Base-by-base conservation (phyloP, 2,797 vertebrate genomes). In the Cirrhinus mrigala region DNA sequence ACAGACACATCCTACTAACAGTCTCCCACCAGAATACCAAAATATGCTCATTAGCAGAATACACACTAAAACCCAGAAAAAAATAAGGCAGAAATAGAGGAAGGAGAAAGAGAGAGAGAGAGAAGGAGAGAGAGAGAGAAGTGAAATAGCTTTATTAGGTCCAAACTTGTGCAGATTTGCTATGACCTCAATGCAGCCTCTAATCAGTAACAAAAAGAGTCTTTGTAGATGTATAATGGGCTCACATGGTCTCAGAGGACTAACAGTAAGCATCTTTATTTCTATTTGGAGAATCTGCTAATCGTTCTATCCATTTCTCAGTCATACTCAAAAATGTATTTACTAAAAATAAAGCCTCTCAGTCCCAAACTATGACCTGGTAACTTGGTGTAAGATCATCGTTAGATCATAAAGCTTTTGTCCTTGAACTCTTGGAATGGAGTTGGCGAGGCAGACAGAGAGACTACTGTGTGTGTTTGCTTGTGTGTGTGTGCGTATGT, bases 131-230 rank as follows among this genome's bases (percentile, higher is more conserved):
- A 44, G 46, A 85, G 27, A 52, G 40, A 79, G 69, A 88, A 60
- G 69, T 52, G 54, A 69, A 88, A 83, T 86, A 76, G 70, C 70
- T 83, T 83, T 78, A 81, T 87, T 88, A 83, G 68, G 44, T 79
- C 73, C 83, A 64, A 87, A 83, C 80, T 82, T 29, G n/a, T 27
- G 62, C 73, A 76, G 37, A 69, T 84, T 66, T 68, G 27, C n/a
- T 60, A 29, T 58, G 54, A 79, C 83, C 83, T 58, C 37, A 46
- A 70, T 54, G 18, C 33, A 58, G 74, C 64, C 75, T 66, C 12
- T 44, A 10, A 79, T 62, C 27, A 60, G 66, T 50, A 68, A 85
- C 76, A 87, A 84, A 84, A 83, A 84, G 70, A 74, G 76, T 81
- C 86, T 84, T 87, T 87, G 86, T 87, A 58, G 62, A 73, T 37